These are phyloP conservation scores for Chaetophractus vellerosus DNA, from an alignment of 2,797 vertebrate genomes.

Conservation along the genomic window DNA sequence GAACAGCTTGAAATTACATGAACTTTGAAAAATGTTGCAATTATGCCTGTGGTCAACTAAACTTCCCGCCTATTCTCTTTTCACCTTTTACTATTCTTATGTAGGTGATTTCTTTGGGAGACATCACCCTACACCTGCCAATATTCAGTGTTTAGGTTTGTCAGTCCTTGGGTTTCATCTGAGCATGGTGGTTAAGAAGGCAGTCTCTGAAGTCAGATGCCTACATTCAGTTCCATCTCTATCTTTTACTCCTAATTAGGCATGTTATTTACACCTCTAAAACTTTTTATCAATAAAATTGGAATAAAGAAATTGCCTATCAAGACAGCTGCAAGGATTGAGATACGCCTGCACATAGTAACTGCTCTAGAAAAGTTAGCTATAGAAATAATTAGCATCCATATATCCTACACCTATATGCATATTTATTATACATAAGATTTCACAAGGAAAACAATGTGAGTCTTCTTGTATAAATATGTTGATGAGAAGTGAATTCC, in stretches of 20 bases:
- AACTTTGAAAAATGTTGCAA: background rate
- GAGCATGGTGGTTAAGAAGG: background rate
- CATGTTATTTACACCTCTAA: background rate
- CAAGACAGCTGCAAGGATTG: conserved; percentile 1
- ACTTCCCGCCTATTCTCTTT: background rate
- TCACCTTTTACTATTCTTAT: background rate
- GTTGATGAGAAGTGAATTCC: conserved; percentile 43
- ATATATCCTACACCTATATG: background rate
- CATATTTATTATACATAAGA: background rate
- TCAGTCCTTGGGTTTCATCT: background rate
- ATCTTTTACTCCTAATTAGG: background rate
- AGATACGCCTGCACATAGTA: background rate
- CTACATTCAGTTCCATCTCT: background rate
- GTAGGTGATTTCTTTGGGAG: background rate
- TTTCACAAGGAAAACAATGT: conserved; percentile 15
- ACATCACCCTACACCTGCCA: background rate
- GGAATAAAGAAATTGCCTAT: conserved; percentile 1
- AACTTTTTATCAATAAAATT: conserved; percentile 23
- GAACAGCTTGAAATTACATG: background rate
- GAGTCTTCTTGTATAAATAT: background rate
- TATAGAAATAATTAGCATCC: background rate
- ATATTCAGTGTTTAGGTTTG: background rate
- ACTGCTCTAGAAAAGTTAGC: background rate
- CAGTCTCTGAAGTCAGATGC: background rate
- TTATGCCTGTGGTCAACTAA: conserved; percentile 3